Evolutionary conservation across 1,140 invertebrate genomes (phyloP).

Genomic region (Brachystomella parvula): DNA sequence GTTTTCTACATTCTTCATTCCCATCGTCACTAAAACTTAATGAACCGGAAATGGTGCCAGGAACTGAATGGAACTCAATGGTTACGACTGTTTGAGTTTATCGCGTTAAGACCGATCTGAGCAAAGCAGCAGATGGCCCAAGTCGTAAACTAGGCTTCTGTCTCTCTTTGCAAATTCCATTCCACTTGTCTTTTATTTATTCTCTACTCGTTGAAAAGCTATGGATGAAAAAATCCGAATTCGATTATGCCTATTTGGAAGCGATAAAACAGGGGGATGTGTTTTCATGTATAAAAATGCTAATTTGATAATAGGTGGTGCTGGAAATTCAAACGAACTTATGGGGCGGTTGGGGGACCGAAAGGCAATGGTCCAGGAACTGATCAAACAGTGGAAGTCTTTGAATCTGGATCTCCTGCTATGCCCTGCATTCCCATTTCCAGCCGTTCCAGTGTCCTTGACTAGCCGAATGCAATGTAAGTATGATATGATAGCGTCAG

Average conservation of each 20-base stretch:
- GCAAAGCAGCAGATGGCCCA: not conserved
- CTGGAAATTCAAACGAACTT: conserved; percentile 17
- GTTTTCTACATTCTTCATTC: not conserved
- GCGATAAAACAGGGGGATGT: not conserved
- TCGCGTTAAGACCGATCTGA: not conserved
- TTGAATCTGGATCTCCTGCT: conserved; percentile 28
- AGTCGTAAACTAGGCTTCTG: not conserved
- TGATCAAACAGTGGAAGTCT: conserved; percentile 23
- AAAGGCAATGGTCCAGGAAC: conserved; percentile 23
- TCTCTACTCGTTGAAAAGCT: not conserved
- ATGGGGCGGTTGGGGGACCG: conserved; percentile 22
- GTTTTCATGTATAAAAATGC: not conserved
- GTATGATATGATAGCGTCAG: not conserved
- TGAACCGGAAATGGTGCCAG: not conserved
- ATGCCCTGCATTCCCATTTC: conserved; percentile 33
- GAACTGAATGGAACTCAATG: not conserved
- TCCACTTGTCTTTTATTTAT: no score
- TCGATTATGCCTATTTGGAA: not conserved
- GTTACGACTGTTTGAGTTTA: conserved; percentile 8
- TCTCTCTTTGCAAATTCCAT: no score
- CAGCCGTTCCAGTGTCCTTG: conserved; percentile 29
- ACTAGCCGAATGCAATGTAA: conserved; percentile 29
- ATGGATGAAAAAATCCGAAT: not conserved
- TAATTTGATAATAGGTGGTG: conserved; percentile 24
- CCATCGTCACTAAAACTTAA: not conserved